phyloP scores from a whole-genome alignment of 2,888 invertebrate species.

The Parnassius smintheus region DNA sequence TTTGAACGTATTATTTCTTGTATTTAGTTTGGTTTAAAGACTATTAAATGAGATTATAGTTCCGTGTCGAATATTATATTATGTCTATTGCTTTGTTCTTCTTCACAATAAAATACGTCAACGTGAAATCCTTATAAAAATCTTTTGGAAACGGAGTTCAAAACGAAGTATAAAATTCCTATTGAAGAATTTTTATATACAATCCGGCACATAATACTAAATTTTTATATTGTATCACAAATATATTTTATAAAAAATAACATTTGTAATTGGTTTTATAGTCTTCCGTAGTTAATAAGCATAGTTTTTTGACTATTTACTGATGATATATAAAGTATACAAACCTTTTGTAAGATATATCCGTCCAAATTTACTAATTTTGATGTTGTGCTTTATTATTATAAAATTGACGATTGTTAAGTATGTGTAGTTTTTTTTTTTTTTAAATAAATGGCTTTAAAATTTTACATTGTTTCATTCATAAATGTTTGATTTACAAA shows the following conservation, averaged over 20 bases:
- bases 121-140: too few relatives aligned
- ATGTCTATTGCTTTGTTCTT: neutral
- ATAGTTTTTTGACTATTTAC: neutral
- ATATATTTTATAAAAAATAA: too few relatives aligned
- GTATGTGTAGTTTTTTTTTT: constrained; percentile 25
- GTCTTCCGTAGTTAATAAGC: constrained; percentile 22
- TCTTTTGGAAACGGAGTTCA: too few relatives aligned
- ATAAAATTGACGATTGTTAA: constrained; percentile 30
- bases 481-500: neutral
- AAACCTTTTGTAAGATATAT: constrained; percentile 34
- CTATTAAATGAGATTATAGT: too few relatives aligned
- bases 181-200: too few relatives aligned
- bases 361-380: constrained; percentile 76
- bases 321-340: neutral
- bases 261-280: too few relatives aligned
- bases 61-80: neutral
- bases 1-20: constrained; percentile 62
- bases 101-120: too few relatives aligned
- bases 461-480: constrained; percentile 33
- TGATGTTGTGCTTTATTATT: constrained; percentile 54
- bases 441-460: constrained; percentile 16
- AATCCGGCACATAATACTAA: too few relatives aligned
- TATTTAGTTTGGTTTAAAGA: neutral
- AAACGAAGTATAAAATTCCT: too few relatives aligned
- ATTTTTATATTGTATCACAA: too few relatives aligned